phyloP scores from a whole-genome alignment of 2,797 vertebrate genomes.

The Monodelphis domestica region DNA sequence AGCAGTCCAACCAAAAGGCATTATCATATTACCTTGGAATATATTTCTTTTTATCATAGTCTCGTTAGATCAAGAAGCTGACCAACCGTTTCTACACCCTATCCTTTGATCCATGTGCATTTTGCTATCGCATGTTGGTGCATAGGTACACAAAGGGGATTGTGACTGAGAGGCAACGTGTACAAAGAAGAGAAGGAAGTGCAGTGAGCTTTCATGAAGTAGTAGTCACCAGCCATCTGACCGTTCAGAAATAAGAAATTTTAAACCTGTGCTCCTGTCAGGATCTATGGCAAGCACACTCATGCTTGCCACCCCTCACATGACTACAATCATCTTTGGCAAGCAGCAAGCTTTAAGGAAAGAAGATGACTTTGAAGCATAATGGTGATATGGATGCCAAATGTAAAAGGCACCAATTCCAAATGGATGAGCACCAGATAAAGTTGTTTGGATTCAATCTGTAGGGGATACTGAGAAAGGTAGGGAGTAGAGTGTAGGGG shows the following conservation, averaged over 20 bases:
- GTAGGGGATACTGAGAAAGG: conserved; percentile 73
- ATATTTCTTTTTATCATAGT: background rate
- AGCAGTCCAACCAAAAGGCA: conserved; percentile 31
- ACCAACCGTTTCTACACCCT: conserved; percentile 32
- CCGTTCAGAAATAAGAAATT: background rate
- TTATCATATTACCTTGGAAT: background rate
- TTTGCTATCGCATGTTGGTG: background rate
- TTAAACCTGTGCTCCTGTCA: conserved; percentile 49
- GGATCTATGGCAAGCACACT: conserved; percentile 73
- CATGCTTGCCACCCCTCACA: conserved; percentile 8
- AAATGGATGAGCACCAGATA: conserved; percentile 83
- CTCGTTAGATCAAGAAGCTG: background rate
- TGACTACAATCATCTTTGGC: conserved; percentile 82
- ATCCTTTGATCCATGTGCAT: background rate
- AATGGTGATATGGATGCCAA: conserved; percentile 79
- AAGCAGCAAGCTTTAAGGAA: conserved; percentile 79
- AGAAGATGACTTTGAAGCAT: conserved; percentile 81
- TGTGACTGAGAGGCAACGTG: background rate
- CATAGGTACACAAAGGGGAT: background rate
- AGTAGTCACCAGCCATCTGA: conserved; percentile 31
- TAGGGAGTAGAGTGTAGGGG: conserved; percentile 47
- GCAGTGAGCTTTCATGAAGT: background rate
- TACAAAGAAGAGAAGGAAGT: background rate
- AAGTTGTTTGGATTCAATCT: conserved; percentile 83
- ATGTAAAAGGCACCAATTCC: conserved; percentile 85